These are phyloP conservation scores for Neosilurus mollespiculum DNA, from an alignment of 2,797 vertebrate genomes.

Conservation along the genomic window DNA sequence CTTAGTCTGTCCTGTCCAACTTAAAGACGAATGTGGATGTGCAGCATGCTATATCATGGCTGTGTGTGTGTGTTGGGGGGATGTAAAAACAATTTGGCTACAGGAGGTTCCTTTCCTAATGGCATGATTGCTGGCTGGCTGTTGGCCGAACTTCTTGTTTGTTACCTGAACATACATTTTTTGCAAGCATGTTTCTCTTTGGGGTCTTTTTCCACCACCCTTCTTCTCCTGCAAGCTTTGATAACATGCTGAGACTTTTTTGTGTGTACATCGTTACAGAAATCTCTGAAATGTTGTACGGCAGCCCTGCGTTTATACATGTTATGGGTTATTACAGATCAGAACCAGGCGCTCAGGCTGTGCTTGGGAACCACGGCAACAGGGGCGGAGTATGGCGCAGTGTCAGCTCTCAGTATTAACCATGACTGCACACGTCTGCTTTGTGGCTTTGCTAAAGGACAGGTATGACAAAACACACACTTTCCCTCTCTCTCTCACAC, in stretches of 20 bases:
- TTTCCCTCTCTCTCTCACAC: slow-evolving; percentile 3
- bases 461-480: slow-evolving; percentile 71
- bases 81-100: neutral
- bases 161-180: neutral
- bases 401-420: slow-evolving; percentile 96
- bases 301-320: neutral
- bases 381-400: slow-evolving; percentile 90
- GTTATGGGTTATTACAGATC: slow-evolving; percentile 72
- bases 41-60: slow-evolving; percentile 31
- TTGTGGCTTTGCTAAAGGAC: slow-evolving; percentile 96
- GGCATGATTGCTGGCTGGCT: slow-evolving; percentile 17
- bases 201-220: neutral
- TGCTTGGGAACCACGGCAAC: slow-evolving; percentile 90
- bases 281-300: too few species aligned
- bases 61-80: neutral
- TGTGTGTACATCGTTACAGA: neutral
- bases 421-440: slow-evolving; percentile 91
- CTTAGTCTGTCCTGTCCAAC: slow-evolving; percentile 2
- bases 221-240: slow-evolving; percentile 11
- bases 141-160: neutral
- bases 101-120: neutral
- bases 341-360: slow-evolving; percentile 91
- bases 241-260: neutral
- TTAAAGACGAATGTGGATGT: neutral
- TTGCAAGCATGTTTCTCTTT: slow-evolving; percentile 10